Conservation (phyloP, 2,113 vertebrate species). For the Tachuris rubrigastra region DNA sequence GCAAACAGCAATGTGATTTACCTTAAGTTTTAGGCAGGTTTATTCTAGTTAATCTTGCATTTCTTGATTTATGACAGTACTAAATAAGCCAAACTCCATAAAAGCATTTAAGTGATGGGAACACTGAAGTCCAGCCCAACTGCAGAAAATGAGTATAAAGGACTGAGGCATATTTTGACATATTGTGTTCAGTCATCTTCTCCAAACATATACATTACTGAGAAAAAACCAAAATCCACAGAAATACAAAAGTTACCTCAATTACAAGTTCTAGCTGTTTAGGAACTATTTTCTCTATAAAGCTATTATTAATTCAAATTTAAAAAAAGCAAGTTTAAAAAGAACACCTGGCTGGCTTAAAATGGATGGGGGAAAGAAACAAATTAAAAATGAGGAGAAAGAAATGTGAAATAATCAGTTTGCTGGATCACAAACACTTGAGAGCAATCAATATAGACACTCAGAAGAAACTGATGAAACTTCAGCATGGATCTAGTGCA, state of each 20-base stretch:
- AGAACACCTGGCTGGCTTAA: not conserved
- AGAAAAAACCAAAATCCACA: not conserved
- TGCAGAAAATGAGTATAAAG: not conserved
- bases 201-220: not conserved
- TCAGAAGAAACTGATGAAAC: accelerated
- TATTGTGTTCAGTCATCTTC: not conserved
- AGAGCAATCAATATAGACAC: not conserved
- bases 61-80: not conserved
- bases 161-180: not conserved
- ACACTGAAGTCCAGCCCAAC: not conserved
- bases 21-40: not conserved
- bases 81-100: not conserved
- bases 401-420: not conserved
- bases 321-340: not conserved
- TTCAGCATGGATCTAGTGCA: not conserved
- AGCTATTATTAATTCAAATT: not conserved
- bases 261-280: not conserved
- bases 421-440: not conserved
- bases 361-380: not conserved
- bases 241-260: not conserved
- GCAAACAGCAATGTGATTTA: not conserved
- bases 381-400: not conserved
- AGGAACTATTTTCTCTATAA: not conserved
- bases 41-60: not conserved
- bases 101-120: not conserved